Base-by-base conservation (phyloP, 2,888 invertebrate genomes). In the Tromatobia lineatoria region DNA sequence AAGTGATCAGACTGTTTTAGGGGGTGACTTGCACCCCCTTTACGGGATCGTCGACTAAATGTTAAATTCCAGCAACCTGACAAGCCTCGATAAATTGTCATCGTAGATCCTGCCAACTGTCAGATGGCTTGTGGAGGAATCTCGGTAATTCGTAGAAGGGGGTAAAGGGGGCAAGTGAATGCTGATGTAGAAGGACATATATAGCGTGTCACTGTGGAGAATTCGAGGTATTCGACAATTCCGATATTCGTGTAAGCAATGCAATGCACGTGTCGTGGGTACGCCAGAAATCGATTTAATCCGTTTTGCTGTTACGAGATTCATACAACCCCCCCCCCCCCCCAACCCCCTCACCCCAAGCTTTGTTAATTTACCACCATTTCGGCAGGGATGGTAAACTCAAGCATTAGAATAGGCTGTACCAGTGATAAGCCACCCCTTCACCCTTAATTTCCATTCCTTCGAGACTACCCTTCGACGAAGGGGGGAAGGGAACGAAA, bases 321-420 rank as follows among this genome's bases (percentile, higher is more conserved):
- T 23, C 57, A 57, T 23, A 2, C 80, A 64, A 20, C 13, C 7
- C 13, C 13, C 57, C 29, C 47, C 8, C 54, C 15, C 71, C 52
- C 6, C 69, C 29, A 20, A 15, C n/a, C 59, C 54, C 54, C 54
- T 29, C 11, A 13, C 20, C 42, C 54, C 25, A 18, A 42, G 20
- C 59, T 83, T 73, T 73, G 83, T 80, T 83, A 83, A 77, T 83
- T 80, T 64, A 67, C 76, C 73, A 73, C 67, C 52, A 42, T 71
- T 80, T 59, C 20, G 67, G 71, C 50, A 70, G 66, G 50, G 76
- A 67, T 67, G 61, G 59, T 73, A 61, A 80, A 61, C 80, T 25
- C 76, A 45, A 73, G 71, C 59, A 71, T 52, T 70, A 11, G 50
- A n/a, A 52, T 80, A 61, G 67, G 38, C 18, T 38, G 25, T 25